phyloP scores from a whole-genome alignment of 2,113 vertebrate species.

The Antechinus flavipes region DNA sequence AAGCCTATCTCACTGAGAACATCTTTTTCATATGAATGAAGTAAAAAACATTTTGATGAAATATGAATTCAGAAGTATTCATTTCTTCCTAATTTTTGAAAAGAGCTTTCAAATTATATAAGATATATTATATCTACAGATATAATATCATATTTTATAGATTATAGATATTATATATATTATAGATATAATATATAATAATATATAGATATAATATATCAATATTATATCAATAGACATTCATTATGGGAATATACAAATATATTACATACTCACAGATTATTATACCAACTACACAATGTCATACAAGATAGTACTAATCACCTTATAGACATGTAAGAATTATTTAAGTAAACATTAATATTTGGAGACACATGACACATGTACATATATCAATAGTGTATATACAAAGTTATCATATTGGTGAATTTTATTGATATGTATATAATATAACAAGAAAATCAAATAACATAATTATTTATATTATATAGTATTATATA shows the following conservation, averaged over 20 bases:
- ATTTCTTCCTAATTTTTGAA: not conserved
- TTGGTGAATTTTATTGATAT: too few relatives aligned
- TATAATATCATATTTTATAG: too few relatives aligned
- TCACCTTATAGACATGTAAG: not conserved
- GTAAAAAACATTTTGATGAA: not conserved
- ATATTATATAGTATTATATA: too few relatives aligned
- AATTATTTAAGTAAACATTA: not conserved
- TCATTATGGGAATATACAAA: not conserved
- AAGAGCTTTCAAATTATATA: not conserved
- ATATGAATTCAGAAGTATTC: not conserved
- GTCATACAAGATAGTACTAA: not conserved
- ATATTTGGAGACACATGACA: not conserved
- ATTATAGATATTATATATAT: too few relatives aligned
- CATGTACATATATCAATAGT: not conserved
- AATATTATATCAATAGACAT: not conserved
- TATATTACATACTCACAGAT: not conserved
- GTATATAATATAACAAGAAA: too few relatives aligned
- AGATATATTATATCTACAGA: not conserved
- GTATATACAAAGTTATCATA: too few relatives aligned
- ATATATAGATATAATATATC: too few relatives aligned
- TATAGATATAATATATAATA: too few relatives aligned
- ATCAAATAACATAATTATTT: too few relatives aligned
- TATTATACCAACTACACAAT: not conserved
- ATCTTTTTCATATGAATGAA: not conserved
- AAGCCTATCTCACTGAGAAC: not conserved